Evolutionary conservation across 2,888 invertebrate genomes (phyloP), one percentile per base, ranked within the genome.

Genomic region (Harpalus rufipes): DNA sequence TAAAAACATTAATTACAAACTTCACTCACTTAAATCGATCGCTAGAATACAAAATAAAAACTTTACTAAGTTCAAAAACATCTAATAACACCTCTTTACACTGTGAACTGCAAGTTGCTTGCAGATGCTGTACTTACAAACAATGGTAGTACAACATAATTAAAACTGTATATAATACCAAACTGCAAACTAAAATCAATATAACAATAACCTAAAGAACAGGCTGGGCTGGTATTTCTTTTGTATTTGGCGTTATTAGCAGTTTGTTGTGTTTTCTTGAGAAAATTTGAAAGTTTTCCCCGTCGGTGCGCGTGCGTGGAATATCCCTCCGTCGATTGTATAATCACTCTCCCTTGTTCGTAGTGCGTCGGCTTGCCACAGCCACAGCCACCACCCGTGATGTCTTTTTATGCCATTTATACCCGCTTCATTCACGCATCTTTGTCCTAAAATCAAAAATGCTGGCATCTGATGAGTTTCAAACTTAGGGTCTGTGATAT

Each of bases 341-440:
- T 18, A 44, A 74, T 74, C 72, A 25, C 18, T 7, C 8, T 41
- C 21, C 18, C 16, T 41, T 44, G 72, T 1, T 18, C 72, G 14
- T 84, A 84, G 78, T 82, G 82, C 82, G 82, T 82, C 83, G 59
- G 76, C 72, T 74, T 74, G 72, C 72, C 72, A 74, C 72, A 74
- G 83, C 10, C 74, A 61, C 74, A 74, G 83, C 10, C 74, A 61
- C 74, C 83, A 76, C 83, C 83, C 83, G 76, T 41, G 21, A 61
- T 76, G 76, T 63, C 83, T 84, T 84, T 82, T 76, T 84, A 84
- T 84, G 83, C 76, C 83, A 25, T 76, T 84, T 84, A 84, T 84
- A 84, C 63, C 74, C 76, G 76, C 76, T 84, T 84, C 74, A 84
- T 84, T 74, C 76, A 61, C 83, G 83, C 83, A 84, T 76, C 76